Evolutionary conservation across 1,140 invertebrate species (phyloP).

Genomic region (Triops longicaudatus): DNA sequence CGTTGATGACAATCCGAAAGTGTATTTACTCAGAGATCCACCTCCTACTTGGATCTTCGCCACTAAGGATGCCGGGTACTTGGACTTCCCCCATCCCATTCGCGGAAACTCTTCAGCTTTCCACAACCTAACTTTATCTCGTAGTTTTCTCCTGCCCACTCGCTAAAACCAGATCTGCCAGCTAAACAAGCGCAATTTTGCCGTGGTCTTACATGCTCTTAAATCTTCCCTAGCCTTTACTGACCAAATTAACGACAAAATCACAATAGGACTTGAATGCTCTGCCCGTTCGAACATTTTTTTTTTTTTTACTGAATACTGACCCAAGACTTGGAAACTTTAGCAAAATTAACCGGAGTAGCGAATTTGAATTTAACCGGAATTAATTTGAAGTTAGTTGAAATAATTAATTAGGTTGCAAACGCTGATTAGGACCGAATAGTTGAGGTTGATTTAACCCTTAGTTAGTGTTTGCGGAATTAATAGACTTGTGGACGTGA

Average conservation of each 20-base stretch:
- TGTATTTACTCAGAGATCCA: slow-evolving; percentile 63
- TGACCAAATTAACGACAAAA: not conserved
- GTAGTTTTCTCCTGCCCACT: not conserved
- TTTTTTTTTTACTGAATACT: not conserved
- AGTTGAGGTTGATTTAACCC: not conserved
- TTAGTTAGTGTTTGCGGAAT: not conserved
- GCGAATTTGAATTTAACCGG: too few species aligned
- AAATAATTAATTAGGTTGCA: not conserved
- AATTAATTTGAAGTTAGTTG: too few species aligned
- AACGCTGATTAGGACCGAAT: not conserved
- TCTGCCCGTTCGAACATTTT: not conserved
- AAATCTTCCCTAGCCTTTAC: not conserved
- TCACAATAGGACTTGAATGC: too few species aligned
- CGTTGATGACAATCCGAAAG: slow-evolving; percentile 58
- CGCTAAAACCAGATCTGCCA: not conserved
- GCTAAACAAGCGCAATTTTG: not conserved
- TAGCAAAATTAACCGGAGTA: not conserved
- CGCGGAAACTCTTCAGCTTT: not conserved
- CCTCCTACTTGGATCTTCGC: slow-evolving; percentile 74
- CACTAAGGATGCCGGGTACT: slow-evolving; percentile 32
- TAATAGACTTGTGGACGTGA: slow-evolving; percentile 2
- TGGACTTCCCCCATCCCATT: not conserved
- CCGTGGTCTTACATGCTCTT: not conserved
- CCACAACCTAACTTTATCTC: not conserved
- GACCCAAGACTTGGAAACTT: not conserved